Evolutionary conservation across 2,797 vertebrate genomes (phyloP).

Genomic region (Eurystomus glaucurus): DNA sequence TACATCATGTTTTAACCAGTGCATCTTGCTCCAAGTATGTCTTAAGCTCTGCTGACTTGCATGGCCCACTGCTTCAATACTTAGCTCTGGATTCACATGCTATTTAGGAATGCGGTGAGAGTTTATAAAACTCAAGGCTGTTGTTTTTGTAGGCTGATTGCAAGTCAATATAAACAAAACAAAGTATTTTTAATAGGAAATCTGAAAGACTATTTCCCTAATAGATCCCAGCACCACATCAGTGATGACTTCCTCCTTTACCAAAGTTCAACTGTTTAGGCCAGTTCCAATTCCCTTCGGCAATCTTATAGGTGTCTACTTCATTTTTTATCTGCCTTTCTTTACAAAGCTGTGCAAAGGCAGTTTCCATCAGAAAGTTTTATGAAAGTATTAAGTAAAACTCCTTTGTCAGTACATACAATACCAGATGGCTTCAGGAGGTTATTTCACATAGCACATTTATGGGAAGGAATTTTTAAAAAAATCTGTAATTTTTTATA

Average conservation of each 20-base stretch:
- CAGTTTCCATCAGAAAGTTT: not conserved
- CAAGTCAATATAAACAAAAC: not conserved
- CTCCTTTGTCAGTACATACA: not conserved
- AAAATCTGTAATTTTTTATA: not conserved
- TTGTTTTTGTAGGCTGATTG: not conserved
- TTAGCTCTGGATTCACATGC: not conserved
- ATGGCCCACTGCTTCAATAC: not conserved
- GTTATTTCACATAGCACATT: not conserved
- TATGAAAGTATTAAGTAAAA: not conserved
- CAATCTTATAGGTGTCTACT: not conserved
- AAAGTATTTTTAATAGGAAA: not conserved
- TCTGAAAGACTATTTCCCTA: not conserved
- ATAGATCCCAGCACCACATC: rapidly evolving
- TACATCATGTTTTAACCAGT: not conserved
- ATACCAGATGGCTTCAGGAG: not conserved
- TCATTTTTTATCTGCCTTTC: not conserved
- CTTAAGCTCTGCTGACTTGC: not conserved
- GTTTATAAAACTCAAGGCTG: not conserved
- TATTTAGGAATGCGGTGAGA: not conserved
- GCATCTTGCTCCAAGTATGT: not conserved
- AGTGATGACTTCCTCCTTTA: not conserved
- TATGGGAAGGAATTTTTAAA: not conserved
- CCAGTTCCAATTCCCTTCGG: not conserved
- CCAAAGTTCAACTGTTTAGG: not conserved
- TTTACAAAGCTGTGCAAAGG: not conserved